phyloP scores from a whole-genome alignment of 2,113 vertebrate species.

The Phasianus colchicus region DNA sequence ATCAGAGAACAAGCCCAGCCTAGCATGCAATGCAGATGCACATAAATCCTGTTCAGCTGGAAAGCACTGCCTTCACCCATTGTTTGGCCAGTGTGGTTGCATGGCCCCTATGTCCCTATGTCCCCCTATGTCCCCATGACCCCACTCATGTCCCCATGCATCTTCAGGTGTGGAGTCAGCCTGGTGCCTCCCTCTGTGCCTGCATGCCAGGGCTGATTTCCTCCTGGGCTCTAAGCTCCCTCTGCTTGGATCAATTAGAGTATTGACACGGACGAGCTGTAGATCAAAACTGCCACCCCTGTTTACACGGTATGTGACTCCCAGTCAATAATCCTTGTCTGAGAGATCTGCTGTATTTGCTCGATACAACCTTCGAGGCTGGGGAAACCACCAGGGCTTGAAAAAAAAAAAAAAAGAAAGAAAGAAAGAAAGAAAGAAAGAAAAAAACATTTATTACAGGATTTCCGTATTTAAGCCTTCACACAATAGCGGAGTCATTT shows the following conservation, averaged over 20 bases:
- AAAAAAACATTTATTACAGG: not conserved
- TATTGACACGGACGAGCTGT: not conserved
- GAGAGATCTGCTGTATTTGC: slow-evolving; percentile 19
- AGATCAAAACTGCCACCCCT: slow-evolving; percentile 52
- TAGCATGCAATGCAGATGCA: not conserved
- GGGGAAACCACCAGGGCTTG: slow-evolving; percentile 14
- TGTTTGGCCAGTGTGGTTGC: rapidly evolving
- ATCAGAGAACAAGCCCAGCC: slow-evolving; percentile 8
- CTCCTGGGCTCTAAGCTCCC: not conserved
- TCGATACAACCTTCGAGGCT: slow-evolving; percentile 18
- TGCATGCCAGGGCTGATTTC: rapidly evolving
- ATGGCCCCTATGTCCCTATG: rapidly evolving
- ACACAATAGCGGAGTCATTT: not conserved
- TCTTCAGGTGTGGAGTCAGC: not conserved
- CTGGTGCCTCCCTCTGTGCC: not conserved
- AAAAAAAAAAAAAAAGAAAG: not conserved
- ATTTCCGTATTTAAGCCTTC: not conserved
- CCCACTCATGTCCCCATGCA: not conserved
- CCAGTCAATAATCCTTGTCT: slow-evolving; percentile 37
- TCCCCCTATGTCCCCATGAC: rapidly evolving
- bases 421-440: not conserved
- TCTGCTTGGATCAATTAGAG: not conserved
- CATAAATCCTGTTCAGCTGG: not conserved
- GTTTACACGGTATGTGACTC: not conserved
- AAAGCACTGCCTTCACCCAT: rapidly evolving